Conservation (phyloP, 2,888 invertebrate genomes). For the Apodemia mormo region DNA sequence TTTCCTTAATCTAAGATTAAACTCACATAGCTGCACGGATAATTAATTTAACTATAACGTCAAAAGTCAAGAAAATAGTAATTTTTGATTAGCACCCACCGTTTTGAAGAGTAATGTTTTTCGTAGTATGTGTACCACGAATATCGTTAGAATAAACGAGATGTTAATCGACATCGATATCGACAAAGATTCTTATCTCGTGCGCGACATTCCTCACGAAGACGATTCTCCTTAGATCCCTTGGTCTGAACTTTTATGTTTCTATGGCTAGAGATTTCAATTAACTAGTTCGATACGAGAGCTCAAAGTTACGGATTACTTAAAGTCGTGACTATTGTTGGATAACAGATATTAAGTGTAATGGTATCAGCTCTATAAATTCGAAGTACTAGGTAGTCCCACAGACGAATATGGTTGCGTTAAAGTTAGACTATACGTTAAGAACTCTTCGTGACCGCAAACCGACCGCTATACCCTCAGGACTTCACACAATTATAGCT, state of each 20-base stretch:
- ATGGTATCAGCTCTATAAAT: conserved; percentile 15
- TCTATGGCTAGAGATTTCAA: background rate
- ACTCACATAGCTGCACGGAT: too few relatives aligned
- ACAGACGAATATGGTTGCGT: conserved; percentile 75
- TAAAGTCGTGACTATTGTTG: conserved; percentile 17
- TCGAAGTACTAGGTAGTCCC: conserved; percentile 28
- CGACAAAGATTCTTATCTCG: too few relatives aligned
- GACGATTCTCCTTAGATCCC: too few relatives aligned
- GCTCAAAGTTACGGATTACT: conserved; percentile 10
- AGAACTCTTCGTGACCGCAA: conserved; percentile 72
- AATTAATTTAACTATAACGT: too few relatives aligned
- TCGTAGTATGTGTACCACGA: too few relatives aligned
- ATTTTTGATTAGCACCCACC: too few relatives aligned
- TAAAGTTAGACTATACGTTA: conserved; percentile 71
- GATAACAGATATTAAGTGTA: conserved; percentile 17
- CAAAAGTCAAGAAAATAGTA: too few relatives aligned
- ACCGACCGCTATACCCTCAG: conserved; percentile 59
- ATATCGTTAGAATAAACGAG: too few relatives aligned
- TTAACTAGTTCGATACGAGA: conserved; percentile 7
- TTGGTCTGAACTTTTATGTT: background rate
- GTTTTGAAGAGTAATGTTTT: too few relatives aligned
- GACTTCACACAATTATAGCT: conserved; percentile 69
- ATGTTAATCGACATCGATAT: too few relatives aligned
- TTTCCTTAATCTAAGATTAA: too few relatives aligned
- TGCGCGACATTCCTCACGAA: too few relatives aligned